Conservation (phyloP, 2,113 vertebrate genomes). For the Aix galericulata region DNA sequence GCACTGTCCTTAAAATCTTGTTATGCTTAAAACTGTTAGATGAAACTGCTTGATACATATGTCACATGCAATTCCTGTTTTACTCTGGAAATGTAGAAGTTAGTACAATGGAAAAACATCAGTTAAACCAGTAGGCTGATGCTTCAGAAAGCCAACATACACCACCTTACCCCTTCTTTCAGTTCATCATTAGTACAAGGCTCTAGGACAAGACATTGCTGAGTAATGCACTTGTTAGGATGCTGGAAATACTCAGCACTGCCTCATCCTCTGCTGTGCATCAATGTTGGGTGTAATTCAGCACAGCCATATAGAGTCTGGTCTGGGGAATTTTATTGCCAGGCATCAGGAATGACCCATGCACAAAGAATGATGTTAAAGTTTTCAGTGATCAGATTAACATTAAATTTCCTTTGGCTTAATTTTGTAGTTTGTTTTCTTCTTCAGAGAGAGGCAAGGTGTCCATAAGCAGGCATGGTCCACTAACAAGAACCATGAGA, state of each 20-base stretch:
- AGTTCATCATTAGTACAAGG: not conserved
- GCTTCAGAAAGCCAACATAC: not conserved
- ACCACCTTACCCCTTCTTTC: not conserved
- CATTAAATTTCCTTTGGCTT: not conserved
- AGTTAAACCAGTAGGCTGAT: not conserved
- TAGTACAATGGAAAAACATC: not conserved
- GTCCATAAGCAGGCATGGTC: not conserved
- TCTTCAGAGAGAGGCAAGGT: not conserved
- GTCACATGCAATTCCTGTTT: not conserved
- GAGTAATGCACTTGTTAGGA: not conserved
- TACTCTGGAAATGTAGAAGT: not conserved
- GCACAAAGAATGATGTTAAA: not conserved
- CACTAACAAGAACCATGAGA: not conserved
- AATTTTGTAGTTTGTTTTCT: not conserved
- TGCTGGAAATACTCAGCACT: not conserved
- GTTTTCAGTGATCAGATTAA: not conserved
- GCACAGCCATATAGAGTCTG: not conserved
- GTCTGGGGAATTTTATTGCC: not conserved
- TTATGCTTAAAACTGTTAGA: not conserved
- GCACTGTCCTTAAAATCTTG: not conserved
- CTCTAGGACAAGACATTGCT: not conserved
- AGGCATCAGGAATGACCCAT: not conserved
- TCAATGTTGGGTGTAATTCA: not conserved
- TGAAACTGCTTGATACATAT: not conserved
- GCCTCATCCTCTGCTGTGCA: not conserved